Percentiles rank a stretch among this genome's conserved stretches.
These are phyloP conservation scores for Chloroceryle amazona DNA, from an alignment of 2,797 vertebrate genomes.

Conservation along the genomic window DNA sequence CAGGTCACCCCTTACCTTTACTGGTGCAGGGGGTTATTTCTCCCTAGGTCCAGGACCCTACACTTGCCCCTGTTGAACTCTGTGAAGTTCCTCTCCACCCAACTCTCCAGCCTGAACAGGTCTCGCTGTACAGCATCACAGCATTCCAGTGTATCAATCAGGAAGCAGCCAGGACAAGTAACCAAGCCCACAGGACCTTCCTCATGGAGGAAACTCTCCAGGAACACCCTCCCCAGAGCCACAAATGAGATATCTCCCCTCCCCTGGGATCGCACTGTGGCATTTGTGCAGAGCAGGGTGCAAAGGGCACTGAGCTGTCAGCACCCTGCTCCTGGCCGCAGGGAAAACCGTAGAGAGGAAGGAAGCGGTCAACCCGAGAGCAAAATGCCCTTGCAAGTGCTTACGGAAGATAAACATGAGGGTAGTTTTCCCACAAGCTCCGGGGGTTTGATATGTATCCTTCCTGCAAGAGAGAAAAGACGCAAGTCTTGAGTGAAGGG, in stretches of 20 bases:
- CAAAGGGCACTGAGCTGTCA: not conserved
- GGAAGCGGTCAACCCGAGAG: conserved; percentile 23
- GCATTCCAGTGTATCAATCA: not conserved
- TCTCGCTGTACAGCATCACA: not conserved
- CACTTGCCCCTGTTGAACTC: not conserved
- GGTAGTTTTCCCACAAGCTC: conserved; percentile 97
- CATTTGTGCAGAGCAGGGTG: not conserved
- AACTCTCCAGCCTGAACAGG: not conserved
- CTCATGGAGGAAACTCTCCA: not conserved
- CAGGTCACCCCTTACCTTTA: not conserved
- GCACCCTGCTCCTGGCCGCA: not conserved
- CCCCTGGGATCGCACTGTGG: not conserved
- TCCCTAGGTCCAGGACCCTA: not conserved
- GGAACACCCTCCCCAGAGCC: not conserved
- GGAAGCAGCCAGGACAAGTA: not conserved
- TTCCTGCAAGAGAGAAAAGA: conserved; percentile 85
- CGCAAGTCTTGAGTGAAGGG: not conserved
- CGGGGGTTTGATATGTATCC: conserved; percentile 93
- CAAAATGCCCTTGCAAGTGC: conserved; percentile 31
- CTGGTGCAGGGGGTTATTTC: not conserved
- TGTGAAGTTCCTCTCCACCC: not conserved
- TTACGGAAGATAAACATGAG: conserved; percentile 95
- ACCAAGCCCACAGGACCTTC: not conserved
- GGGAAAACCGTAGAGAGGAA: not conserved
- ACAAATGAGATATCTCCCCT: accelerated